Conservation (phyloP, 2,888 invertebrate species). For the Tribolium freemani region DNA sequence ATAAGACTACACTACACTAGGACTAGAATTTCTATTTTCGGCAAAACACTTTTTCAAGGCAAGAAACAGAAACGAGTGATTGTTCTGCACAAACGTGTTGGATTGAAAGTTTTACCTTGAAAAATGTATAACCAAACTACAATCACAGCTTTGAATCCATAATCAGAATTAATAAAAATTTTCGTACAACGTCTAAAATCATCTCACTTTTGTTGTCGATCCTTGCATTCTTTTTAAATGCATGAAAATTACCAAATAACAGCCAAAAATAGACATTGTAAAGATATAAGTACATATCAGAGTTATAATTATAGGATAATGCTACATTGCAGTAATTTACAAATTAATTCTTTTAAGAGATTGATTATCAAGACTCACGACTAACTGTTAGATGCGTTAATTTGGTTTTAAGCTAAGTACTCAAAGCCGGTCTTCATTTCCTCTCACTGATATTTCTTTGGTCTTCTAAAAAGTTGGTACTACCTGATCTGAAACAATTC, state of each 20-base stretch:
- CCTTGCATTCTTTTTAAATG: constrained; percentile 67
- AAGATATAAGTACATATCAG: constrained; percentile 55
- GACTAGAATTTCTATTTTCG: constrained; percentile 58
- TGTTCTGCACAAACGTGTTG: constrained; percentile 12
- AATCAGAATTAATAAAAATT: constrained; percentile 57
- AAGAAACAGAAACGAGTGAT: constrained; percentile 30
- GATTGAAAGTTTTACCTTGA: constrained; percentile 45
- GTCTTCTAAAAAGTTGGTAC: constrained; percentile 56
- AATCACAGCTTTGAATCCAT: constrained; percentile 67
- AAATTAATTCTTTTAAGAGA: constrained; percentile 32
- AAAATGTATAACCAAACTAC: constrained; percentile 62
- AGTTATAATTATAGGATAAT: constrained; percentile 33
- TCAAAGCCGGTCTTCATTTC: constrained; percentile 45
- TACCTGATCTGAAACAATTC: constrained; percentile 57
- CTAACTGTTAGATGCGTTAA: constrained; percentile 28
- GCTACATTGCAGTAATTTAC: constrained; percentile 39
- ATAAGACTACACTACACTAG: constrained; percentile 50
- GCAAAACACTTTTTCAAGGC: constrained; percentile 56
- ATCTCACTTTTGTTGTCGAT: constrained; percentile 70
- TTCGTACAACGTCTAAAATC: constrained; percentile 66
- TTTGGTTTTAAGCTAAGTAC: constrained; percentile 43
- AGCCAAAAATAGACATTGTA: constrained; percentile 66
- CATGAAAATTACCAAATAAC: constrained; percentile 67
- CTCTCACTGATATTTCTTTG: constrained; percentile 56
- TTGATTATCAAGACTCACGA: constrained; percentile 25